Evolutionary conservation across 2,888 invertebrate genomes (phyloP), one percentile per base, ranked within the genome.

Genomic region (Pammene aurita): DNA sequence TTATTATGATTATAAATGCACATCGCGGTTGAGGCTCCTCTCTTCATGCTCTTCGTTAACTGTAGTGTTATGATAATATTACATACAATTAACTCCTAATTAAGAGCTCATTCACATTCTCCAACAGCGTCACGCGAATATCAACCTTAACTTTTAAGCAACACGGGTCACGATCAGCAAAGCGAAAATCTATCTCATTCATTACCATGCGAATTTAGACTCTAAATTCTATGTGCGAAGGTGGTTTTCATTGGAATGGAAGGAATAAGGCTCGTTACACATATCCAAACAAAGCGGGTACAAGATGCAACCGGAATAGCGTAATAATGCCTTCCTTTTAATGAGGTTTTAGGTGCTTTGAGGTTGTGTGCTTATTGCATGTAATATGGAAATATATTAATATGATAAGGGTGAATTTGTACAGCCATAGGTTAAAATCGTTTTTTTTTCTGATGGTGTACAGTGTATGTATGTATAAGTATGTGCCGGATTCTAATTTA

Each of bases 261-360:
- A 44, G 52, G 42, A 42, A 41, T 34, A 74, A 72, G 71, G 71
- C 79, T 81, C 74, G 80, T 83, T 83, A 81, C 78, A 77, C 67
- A 74, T 77, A 75, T 82, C 83, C 77, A 73, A 76, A 80, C 80
- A 82, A 84, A 83, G 78, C 71, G 73, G 76, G 75, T 72, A 72
- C 72, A 78, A 75, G 78, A 77, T 74, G 75, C 78, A 80, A 78
- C 80, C 73, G 74, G 80, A 83, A 84, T 81, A 77, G 76, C 80
- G 76, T 78, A 80, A 77, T 78, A 80, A 79, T 83, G 74, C 73
- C 81, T 81, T 81, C 77, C 79, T 84, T 84, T 80, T 83, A 84
- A 84, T 82, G 81, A 83, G 78, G 75, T 76, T 80, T 79, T 77
- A 79, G 81, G 77, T 50, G 48, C 48, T 61, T 35, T 61, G 48